Percentiles rank a stretch among this genome's conserved stretches.
These are phyloP conservation scores for Paracyclopina nana DNA, from an alignment of 1,140 invertebrate species.

Conservation along the genomic window DNA sequence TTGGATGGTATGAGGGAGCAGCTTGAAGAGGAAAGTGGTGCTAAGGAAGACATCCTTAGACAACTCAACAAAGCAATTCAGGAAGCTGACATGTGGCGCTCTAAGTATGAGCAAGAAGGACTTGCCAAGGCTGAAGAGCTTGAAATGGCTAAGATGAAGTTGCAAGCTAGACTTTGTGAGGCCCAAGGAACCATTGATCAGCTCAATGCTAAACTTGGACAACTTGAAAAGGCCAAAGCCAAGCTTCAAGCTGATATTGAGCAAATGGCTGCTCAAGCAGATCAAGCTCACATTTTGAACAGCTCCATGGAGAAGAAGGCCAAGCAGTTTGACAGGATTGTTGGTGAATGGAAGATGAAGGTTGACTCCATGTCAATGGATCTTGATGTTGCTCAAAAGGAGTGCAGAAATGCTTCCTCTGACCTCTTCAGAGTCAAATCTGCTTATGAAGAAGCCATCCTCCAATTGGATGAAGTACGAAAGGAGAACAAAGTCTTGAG, in stretches of 20 bases:
- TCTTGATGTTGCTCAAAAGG: slow-evolving; percentile 26
- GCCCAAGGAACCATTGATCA: slow-evolving; percentile 52
- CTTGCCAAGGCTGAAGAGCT: slow-evolving; percentile 69
- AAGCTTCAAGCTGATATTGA: slow-evolving; percentile 34
- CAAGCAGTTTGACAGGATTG: slow-evolving; percentile 70
- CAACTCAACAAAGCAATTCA: slow-evolving; percentile 43
- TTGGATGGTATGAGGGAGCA: slow-evolving; percentile 31
- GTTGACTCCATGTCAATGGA: slow-evolving; percentile 33
- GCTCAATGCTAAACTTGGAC: slow-evolving; percentile 59
- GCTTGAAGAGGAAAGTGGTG: slow-evolving; percentile 33
- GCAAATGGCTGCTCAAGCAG: slow-evolving; percentile 38
- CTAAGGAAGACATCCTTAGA: slow-evolving; percentile 33
- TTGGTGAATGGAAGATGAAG: slow-evolving; percentile 38
- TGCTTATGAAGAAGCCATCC: slow-evolving; percentile 34
- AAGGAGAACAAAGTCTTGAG: slow-evolving; percentile 98
- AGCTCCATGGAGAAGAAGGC: slow-evolving; percentile 87
- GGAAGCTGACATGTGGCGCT: slow-evolving; percentile 37
- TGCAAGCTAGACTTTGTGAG: slow-evolving; percentile 84
- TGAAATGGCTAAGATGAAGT: slow-evolving; percentile 80
- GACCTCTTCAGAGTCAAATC: slow-evolving; percentile 34
- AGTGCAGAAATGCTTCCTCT: slow-evolving; percentile 28
- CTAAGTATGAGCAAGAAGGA: slow-evolving; percentile 37
- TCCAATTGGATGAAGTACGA: slow-evolving; percentile 44
- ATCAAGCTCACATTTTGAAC: slow-evolving; percentile 27
- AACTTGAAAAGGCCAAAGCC: slow-evolving; percentile 32